Conservation (phyloP, 2,888 invertebrate species). For the Tipula unca region DNA sequence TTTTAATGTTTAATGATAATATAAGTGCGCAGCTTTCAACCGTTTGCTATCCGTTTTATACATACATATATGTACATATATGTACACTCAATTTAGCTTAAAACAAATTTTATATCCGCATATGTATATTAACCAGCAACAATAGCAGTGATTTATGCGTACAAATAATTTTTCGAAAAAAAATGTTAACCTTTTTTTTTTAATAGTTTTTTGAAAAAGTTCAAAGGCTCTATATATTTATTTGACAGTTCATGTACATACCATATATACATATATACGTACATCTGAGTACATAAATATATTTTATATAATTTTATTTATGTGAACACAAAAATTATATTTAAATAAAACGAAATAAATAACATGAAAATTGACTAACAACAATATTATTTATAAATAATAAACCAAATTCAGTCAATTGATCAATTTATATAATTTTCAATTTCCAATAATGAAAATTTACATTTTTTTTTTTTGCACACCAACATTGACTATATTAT, state of each 20-base stretch:
- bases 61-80: too few species aligned
- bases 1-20: too few species aligned
- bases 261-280: background rate
- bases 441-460: conserved; percentile 14
- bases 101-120: too few species aligned
- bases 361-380: background rate
- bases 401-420: conserved; percentile 14
- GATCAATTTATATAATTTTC: conserved; percentile 14
- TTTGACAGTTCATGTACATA: background rate
- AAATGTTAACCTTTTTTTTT: background rate
- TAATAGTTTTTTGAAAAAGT: background rate
- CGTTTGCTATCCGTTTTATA: too few species aligned
- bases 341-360: background rate
- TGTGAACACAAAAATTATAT: conserved; percentile 14
- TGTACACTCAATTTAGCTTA: too few species aligned
- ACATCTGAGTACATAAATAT: background rate
- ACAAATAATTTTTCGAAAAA: background rate
- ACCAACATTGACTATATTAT: background rate
- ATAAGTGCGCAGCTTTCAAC: too few species aligned
- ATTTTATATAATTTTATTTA: background rate
- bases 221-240: background rate
- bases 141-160: background rate
- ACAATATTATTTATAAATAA: conserved; percentile 2
- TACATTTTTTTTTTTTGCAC: background rate
- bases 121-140: background rate